Conservation (phyloP, 1,140 invertebrate species). For the Thrips palmi region DNA sequence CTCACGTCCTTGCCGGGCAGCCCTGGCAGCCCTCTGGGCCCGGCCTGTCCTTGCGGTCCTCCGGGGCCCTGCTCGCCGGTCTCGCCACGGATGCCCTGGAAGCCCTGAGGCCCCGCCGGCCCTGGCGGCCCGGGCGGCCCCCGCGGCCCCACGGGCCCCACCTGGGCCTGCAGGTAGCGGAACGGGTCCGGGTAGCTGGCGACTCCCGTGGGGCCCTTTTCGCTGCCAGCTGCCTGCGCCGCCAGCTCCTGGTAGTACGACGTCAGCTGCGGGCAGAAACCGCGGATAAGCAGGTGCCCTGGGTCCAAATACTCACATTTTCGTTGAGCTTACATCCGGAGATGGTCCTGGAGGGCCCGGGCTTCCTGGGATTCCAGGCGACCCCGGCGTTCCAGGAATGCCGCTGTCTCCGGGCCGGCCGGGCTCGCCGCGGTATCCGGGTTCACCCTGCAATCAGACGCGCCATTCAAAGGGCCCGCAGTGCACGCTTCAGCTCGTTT, state of each 20-base stretch:
- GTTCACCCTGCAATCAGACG: slow-evolving; percentile 24
- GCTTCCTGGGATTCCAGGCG: slow-evolving; percentile 42
- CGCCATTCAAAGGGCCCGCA: background rate
- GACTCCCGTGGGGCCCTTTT: slow-evolving; percentile 43
- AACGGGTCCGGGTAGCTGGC: slow-evolving; percentile 38
- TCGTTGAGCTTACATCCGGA: slow-evolving; percentile 42
- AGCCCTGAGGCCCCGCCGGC: slow-evolving; percentile 62
- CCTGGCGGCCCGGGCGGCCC: slow-evolving; percentile 44
- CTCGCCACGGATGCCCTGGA: slow-evolving; percentile 50
- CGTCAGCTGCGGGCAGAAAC: slow-evolving; percentile 25
- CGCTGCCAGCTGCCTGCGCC: slow-evolving; percentile 39
- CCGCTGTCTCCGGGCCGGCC: slow-evolving; percentile 40
- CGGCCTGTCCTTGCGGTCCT: slow-evolving; percentile 42
- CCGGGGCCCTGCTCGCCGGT: slow-evolving; percentile 43
- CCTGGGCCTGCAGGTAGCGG: slow-evolving; percentile 55
- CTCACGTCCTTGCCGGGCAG: slow-evolving; percentile 59
- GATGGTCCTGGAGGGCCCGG: slow-evolving; percentile 50
- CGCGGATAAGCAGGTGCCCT: background rate
- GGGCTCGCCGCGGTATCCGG: slow-evolving; percentile 31
- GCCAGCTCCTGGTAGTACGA: slow-evolving; percentile 43
- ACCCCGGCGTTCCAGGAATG: slow-evolving; percentile 38
- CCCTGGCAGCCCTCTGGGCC: slow-evolving; percentile 44
- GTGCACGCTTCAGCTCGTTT: background rate
- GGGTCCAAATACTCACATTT: background rate
- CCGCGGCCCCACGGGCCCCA: slow-evolving; percentile 50